A percentile compares a stretch with the other conserved stretches of the same genome.
Evolutionary conservation across 1,140 invertebrate species (phyloP).

Genomic region (Papilio aristodemus): DNA sequence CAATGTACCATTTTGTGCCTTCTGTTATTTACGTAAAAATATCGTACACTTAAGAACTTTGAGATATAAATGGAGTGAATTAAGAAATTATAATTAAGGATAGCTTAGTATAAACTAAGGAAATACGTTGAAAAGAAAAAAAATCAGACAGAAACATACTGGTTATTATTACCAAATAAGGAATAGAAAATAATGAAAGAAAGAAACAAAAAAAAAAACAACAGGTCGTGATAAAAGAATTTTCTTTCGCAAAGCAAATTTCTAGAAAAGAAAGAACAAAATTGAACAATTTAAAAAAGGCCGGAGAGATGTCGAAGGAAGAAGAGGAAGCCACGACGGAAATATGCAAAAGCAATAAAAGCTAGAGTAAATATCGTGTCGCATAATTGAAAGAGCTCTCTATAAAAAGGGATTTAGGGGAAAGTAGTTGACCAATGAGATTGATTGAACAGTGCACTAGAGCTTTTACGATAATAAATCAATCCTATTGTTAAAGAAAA

Average conservation of each 20-base stretch:
- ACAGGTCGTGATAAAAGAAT: not conserved
- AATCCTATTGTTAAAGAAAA: not conserved
- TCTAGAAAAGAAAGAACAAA: not conserved
- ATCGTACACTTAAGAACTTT: too few relatives aligned
- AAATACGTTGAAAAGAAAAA: too few relatives aligned
- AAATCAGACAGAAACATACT: too few relatives aligned
- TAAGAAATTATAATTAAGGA: too few relatives aligned
- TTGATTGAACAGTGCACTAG: not conserved
- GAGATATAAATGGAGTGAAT: too few relatives aligned
- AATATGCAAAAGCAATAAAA: conserved; percentile 5
- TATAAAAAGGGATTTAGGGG: not conserved
- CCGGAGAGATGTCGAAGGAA: not conserved
- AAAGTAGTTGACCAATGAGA: conserved; percentile 14
- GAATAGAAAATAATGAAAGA: too few relatives aligned
- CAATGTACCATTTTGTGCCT: too few relatives aligned
- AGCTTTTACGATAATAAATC: not conserved
- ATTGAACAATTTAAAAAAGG: not conserved
- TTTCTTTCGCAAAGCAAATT: not conserved
- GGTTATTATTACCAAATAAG: too few relatives aligned
- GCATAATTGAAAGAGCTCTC: conserved; percentile 9
- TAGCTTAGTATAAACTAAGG: too few relatives aligned
- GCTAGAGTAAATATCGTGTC: not conserved
- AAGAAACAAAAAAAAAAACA: not conserved
- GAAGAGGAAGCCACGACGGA: not conserved
- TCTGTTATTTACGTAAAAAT: too few relatives aligned